Percentiles rank a stretch among this genome's conserved stretches.
phyloP scores from a whole-genome alignment of 2,113 vertebrate species.

The Myiagra hebetior region DNA sequence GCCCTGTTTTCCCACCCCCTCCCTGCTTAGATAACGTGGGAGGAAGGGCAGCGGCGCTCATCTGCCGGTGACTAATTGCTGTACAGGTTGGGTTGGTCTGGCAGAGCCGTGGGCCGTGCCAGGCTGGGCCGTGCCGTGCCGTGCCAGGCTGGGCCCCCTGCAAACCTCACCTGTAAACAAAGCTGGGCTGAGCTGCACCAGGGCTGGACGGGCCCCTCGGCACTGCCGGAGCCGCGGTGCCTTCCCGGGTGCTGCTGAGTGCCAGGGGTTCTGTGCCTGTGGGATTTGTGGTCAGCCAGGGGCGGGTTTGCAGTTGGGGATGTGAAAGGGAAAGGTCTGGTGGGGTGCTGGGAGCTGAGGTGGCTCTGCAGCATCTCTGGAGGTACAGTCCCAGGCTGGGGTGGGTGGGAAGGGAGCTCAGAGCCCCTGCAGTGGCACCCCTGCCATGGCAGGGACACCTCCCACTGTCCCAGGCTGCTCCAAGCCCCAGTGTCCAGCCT shows the following conservation, averaged over 20 bases:
- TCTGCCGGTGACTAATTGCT: conserved; percentile 7
- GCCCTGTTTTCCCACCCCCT: not conserved
- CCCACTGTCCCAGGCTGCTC: not conserved
- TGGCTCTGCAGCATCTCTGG: not conserved
- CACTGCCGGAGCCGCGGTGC: accelerated
- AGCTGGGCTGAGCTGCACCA: not conserved
- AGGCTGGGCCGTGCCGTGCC: not conserved
- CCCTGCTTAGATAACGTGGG: not conserved
- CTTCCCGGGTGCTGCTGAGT: not conserved
- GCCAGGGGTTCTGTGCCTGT: not conserved
- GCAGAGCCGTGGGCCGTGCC: not conserved
- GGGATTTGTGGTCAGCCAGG: accelerated
- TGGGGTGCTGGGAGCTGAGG: not conserved
- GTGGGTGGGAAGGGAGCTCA: not conserved
- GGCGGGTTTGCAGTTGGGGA: accelerated
- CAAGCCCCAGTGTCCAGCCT: not conserved
- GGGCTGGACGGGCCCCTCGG: not conserved
- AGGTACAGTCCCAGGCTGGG: not conserved
- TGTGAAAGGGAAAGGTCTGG: not conserved
- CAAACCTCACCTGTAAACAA: accelerated
- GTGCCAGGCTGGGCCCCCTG: not conserved
- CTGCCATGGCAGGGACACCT: not conserved
- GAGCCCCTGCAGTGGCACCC: not conserved
- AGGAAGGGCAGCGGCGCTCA: not conserved
- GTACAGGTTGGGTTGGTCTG: conserved; percentile 15